Base-by-base conservation (phyloP, 2,797 vertebrate genomes). In the Pelodytes ibericus region DNA sequence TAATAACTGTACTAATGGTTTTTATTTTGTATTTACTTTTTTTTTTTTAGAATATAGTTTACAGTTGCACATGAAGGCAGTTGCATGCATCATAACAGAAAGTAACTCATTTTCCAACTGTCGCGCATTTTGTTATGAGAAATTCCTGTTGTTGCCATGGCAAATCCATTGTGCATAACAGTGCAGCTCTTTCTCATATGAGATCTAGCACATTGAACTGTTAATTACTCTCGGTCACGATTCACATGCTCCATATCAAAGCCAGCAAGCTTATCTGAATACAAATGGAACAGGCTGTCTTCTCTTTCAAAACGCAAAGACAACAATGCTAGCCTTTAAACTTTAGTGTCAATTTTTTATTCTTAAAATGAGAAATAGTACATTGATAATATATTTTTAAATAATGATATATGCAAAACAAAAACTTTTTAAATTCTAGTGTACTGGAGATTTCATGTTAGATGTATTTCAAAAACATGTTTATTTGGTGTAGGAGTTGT, bases 241-340 rank as follows among this genome's bases (percentile, higher is more conserved):
- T 69, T 79, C 77, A 56, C 70, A 69, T 79, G 77, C 77, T 63
- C 47, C 33, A 69, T 69, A 73, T 79, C 77, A 79, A 79, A 79
- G 77, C 57, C 77, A 63, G 58, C 24, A 25, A 73, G 64, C 66
- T 68, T 71, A 73, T 66, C 71, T 63, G 77, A 73, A 68, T 79
- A 63, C 64, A 79, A 79, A 79, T 79, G 49, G 57, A 49, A 63
- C 73, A 53, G 26, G 36, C 20, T 27, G 15, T 51, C 31, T 22
- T 61, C 15, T 58, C n/a, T n/a, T n/a, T n/a, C n/a, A n/a, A n/a
- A n/a, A n/a, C n/a, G n/a, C n/a, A n/a, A n/a, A n/a, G n/a, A 72
- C 41, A 73, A 56, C 29, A 66, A 59, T 67, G 71, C 57, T 41
- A 68, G 20, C 47, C 13, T 27, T 56, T 56, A 56, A 67, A 24